These are phyloP conservation scores for Passer domesticus DNA, from an alignment of 2,113 vertebrate genomes.

Conservation along the genomic window DNA sequence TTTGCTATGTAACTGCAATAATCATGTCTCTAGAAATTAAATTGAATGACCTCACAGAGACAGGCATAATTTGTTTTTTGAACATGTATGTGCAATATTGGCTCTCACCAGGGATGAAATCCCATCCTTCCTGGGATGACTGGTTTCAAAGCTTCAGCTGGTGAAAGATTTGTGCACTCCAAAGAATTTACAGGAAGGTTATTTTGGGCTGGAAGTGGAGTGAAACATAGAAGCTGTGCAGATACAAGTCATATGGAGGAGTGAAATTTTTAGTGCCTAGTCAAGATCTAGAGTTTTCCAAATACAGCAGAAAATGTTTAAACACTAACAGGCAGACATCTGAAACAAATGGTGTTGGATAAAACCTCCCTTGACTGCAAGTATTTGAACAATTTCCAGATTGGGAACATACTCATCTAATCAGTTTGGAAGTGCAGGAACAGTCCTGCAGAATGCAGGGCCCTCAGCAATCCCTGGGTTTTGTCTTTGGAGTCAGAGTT, in stretches of 20 bases:
- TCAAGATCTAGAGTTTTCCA: neutral
- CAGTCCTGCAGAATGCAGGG: neutral
- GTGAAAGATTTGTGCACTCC: neutral
- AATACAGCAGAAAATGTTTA: neutral
- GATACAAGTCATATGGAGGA: neutral
- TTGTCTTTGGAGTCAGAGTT: neutral
- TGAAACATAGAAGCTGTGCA: neutral
- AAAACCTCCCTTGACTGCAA: neutral
- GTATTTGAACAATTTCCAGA: neutral
- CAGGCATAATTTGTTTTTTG: neutral
- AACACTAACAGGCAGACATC: neutral
- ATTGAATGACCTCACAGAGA: neutral
- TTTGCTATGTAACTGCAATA: neutral
- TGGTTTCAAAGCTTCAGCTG: neutral
- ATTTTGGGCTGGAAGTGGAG: neutral
- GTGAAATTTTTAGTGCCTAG: neutral
- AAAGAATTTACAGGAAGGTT: neutral
- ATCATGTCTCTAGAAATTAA: neutral
- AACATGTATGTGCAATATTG: neutral
- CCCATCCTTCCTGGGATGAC: neutral
- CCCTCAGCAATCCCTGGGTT: neutral
- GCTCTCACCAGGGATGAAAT: neutral
- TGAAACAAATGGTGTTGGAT: constrained; percentile 6
- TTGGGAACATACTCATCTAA: neutral
- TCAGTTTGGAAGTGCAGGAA: neutral